Evolutionary conservation across 2,888 invertebrate genomes (phyloP).

Genomic region (Sepioteuthis lessoniana): DNA sequence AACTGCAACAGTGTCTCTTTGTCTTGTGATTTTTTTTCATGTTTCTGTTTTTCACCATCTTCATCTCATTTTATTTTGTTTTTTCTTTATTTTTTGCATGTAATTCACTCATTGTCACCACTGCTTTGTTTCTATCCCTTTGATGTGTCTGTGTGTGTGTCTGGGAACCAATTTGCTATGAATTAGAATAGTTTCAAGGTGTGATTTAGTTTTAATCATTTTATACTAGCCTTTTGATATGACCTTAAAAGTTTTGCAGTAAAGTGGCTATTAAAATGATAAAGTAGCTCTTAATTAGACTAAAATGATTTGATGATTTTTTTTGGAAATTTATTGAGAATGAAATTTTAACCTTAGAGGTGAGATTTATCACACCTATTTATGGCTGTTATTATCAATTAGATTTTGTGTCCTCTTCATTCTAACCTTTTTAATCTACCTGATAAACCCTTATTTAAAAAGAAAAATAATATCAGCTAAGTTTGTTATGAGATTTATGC

Average conservation of each 20-base stretch:
- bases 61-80: not conserved
- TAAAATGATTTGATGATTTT: too few relatives aligned
- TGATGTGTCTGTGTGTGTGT: slow-evolving; percentile 5
- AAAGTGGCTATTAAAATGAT: too few relatives aligned
- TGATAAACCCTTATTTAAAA: too few relatives aligned
- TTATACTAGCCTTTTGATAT: too few relatives aligned
- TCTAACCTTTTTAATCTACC: too few relatives aligned
- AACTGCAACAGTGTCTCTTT: slow-evolving; percentile 13
- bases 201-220: not conserved
- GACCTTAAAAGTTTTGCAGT: too few relatives aligned
- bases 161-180: not conserved
- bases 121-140: slow-evolving; percentile 25
- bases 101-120: slow-evolving; percentile 33
- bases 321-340: too few relatives aligned
- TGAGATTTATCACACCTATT: too few relatives aligned
- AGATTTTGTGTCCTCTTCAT: too few relatives aligned
- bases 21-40: not conserved
- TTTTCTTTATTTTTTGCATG: not conserved
- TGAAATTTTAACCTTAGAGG: too few relatives aligned
- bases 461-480: not conserved
- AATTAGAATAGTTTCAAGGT: not conserved
- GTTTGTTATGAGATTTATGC: not conserved
- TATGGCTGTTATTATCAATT: too few relatives aligned
- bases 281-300: too few relatives aligned
- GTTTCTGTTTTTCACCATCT: slow-evolving; percentile 23